Evolutionary conservation across 2,113 vertebrate genomes (phyloP).

Genomic region (Leptocoma aspasia): DNA sequence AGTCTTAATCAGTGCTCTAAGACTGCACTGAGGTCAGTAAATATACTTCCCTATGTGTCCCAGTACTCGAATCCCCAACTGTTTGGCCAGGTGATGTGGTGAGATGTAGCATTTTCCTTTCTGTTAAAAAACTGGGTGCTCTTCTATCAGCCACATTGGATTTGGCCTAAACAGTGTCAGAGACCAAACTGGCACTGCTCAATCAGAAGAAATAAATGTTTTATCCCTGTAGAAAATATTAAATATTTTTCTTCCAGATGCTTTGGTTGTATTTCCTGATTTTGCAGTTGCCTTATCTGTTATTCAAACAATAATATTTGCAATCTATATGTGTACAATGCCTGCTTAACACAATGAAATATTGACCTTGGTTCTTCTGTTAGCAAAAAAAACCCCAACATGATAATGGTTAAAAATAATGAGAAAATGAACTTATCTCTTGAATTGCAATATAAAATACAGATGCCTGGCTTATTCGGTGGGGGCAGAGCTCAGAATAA

Average conservation of each 20-base stretch:
- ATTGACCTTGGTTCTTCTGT: neutral
- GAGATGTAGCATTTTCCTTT: neutral
- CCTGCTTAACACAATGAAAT: neutral
- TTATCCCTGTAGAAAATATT: neutral
- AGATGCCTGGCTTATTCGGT: neutral
- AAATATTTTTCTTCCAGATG: neutral
- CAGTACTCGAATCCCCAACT: fast-evolving
- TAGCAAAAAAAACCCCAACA: fast-evolving
- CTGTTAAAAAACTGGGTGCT: neutral
- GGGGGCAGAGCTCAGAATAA: neutral
- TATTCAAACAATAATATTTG: neutral
- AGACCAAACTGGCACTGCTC: neutral
- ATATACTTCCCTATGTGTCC: neutral
- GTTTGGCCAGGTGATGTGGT: neutral
- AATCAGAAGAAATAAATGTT: neutral
- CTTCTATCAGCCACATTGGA: neutral
- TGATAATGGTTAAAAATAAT: neutral
- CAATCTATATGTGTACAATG: neutral
- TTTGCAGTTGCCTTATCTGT: neutral
- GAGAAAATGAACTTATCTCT: neutral
- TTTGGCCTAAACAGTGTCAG: neutral
- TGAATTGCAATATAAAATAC: neutral
- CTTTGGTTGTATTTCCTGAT: neutral
- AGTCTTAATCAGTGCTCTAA: neutral
- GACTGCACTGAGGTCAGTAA: neutral